These are phyloP conservation scores for Helicoverpa zea DNA, from an alignment of 1,140 invertebrate genomes.

Conservation along the genomic window DNA sequence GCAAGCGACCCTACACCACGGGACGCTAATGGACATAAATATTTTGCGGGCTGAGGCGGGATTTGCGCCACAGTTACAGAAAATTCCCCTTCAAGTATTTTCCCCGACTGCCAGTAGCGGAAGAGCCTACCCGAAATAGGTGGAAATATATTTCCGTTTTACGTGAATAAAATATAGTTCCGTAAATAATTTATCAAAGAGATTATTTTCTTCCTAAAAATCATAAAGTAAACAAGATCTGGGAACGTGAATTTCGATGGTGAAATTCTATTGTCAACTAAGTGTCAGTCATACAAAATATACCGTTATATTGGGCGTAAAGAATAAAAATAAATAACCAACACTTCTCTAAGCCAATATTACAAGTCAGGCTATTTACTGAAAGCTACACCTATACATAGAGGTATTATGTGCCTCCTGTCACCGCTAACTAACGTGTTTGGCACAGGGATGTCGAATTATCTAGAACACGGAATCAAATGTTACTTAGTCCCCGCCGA, in stretches of 20 bases:
- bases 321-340: no score
- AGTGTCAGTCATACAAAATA: background rate
- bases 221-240: no score
- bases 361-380: background rate
- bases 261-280: background rate
- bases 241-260: no score
- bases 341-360: background rate
- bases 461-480: background rate
- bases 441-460: background rate
- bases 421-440: background rate
- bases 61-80: background rate
- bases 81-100: constrained; percentile 3
- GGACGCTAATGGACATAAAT: constrained; percentile 33
- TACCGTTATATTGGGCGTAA: background rate
- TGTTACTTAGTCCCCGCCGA: background rate
- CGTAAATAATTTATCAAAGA: no score
- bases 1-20: background rate
- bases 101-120: background rate
- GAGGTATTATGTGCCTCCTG: no score
- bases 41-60: background rate
- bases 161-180: no score
- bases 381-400: background rate
- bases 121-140: background rate
- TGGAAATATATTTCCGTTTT: no score
- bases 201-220: no score